Evolutionary conservation across 1,140 invertebrate genomes (phyloP), one percentile per base, ranked within the genome.

Genomic region (Drosophila athabasca): DNA sequence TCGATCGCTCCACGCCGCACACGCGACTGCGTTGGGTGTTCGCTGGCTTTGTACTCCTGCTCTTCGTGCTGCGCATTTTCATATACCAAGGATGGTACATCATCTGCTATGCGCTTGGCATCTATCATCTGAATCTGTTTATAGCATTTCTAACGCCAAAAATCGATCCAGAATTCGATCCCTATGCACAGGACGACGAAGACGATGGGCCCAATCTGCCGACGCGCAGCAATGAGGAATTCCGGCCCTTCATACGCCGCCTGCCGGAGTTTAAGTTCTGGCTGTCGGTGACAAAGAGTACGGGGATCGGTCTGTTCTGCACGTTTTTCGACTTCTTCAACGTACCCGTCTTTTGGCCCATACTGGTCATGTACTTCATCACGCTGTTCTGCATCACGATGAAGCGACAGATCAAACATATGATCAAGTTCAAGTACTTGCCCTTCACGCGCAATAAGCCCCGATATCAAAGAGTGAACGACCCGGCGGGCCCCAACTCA

Each of bases 341-440:
- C 94, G 96, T 99, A 91, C 99, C 99, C 90, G 99, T 99, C 79
- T 99, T 99, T 92, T 99, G 99, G 99, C 99, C 99, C 49, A 99
- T 99, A 77, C 94, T 99, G 89, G 97, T 99, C 62, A 98, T 99
- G 96, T 99, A 99, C 93, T 99, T 99, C 93, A 97, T 99, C 90
- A 98, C 98, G 43, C 93, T 99, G 69, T 98, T 99, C 92, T 97
- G 97, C 92, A 97, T 99, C 81, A 99, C 99, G 51, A 99, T 99
- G 99, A 99, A 99, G 93, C 95, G 98, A 90, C 99, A 99, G 94
- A 99, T 99, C 83, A 99, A 97, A 98, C 99, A 99, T 93, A 99
- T 99, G 99, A 97, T 99, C 83, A 99, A 98, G 93, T 99, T 99
- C 93, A 95, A 96, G 92, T 99, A 99, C 93, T 93, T 99, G 91